Evolutionary conservation across 2,888 invertebrate species (phyloP).

Genomic region (Sphaeridia pumilis): DNA sequence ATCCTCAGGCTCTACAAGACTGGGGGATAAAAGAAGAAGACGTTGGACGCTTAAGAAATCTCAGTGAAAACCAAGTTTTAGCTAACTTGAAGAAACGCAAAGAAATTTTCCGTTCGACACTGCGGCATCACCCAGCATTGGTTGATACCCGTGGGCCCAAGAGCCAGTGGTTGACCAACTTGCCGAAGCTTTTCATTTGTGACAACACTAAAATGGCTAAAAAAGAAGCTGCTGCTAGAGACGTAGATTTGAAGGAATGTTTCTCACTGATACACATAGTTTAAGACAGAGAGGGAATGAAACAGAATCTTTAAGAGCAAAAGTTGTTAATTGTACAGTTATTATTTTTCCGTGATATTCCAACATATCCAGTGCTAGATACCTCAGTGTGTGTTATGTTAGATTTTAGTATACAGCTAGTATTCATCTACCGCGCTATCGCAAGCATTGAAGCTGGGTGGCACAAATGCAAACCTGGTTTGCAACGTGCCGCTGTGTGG

Average conservation of each 20-base stretch:
- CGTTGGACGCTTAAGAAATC: slow-evolving; percentile 15
- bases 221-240: slow-evolving; percentile 16
- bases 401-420: too few species aligned
- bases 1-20: slow-evolving; percentile 24
- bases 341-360: too few species aligned
- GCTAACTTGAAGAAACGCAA: slow-evolving; percentile 30
- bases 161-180: slow-evolving; percentile 28
- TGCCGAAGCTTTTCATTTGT: slow-evolving; percentile 25
- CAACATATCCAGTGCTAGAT: too few species aligned
- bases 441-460: too few species aligned
- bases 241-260: slow-evolving; percentile 34
- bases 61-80: slow-evolving; percentile 15
- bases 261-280: slow-evolving; percentile 30
- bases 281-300: not conserved
- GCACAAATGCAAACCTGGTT: too few species aligned
- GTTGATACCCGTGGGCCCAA: slow-evolving; percentile 26
- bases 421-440: too few species aligned
- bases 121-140: slow-evolving; percentile 24
- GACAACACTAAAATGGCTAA: slow-evolving; percentile 18
- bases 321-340: too few species aligned
- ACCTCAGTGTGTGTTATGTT: too few species aligned
- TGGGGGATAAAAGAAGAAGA: slow-evolving; percentile 31
- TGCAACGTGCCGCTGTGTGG: too few species aligned
- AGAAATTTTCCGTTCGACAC: slow-evolving; percentile 25
- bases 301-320: too few species aligned